phyloP scores from a whole-genome alignment of 2,888 invertebrate genomes.

The Ophion ellenae region DNA sequence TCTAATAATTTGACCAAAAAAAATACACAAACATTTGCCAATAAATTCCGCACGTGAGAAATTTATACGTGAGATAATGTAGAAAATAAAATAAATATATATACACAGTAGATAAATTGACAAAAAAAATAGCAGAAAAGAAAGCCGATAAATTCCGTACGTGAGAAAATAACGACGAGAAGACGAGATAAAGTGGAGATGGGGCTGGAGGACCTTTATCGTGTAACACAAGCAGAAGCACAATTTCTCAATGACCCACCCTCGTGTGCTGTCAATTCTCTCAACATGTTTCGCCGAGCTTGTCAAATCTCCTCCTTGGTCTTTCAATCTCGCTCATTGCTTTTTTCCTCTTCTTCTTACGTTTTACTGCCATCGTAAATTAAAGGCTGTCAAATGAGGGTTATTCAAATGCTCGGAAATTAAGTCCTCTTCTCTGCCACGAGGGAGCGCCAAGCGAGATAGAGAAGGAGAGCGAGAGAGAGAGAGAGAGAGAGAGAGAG shows the following conservation, averaged over 20 bases:
- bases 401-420: slow-evolving; percentile 31
- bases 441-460: too few relatives aligned
- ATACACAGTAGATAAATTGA: not conserved
- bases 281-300: slow-evolving; percentile 1
- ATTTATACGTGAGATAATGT: not conserved
- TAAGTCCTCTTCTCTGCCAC: slow-evolving; percentile 30
- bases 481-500: too few relatives aligned
- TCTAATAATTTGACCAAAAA: too few relatives aligned
- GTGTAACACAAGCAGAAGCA: slow-evolving; percentile 5
- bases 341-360: not conserved
- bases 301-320: slow-evolving; percentile 1
- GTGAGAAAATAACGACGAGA: slow-evolving; percentile 27
- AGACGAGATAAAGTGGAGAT: slow-evolving; percentile 16
- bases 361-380: slow-evolving; percentile 28
- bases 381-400: not conserved
- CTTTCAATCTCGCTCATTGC: not conserved
- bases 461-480: too few relatives aligned
- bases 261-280: slow-evolving; percentile 22
- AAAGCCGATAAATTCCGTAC: slow-evolving; percentile 24
- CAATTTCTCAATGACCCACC: slow-evolving; percentile 43
- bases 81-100: not conserved
- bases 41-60: too few relatives aligned
- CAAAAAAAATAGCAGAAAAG: not conserved
- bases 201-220: not conserved
- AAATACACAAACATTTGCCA: too few relatives aligned